These are phyloP conservation scores for Poicephalus meyeri DNA, from an alignment of 2,113 vertebrate species.

Conservation along the genomic window DNA sequence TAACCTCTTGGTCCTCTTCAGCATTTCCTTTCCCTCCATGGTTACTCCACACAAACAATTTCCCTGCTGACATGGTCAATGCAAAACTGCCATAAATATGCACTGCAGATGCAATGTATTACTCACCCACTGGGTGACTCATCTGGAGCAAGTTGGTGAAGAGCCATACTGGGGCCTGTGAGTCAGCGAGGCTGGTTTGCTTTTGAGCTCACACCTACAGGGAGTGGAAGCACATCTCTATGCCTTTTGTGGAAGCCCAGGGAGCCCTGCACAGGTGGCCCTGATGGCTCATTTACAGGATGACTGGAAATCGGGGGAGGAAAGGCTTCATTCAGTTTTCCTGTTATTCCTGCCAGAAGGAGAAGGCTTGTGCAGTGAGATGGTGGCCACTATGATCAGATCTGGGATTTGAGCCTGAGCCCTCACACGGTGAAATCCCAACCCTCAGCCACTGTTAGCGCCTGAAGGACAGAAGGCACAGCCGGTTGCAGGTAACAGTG, in stretches of 20 bases:
- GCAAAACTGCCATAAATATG: constrained; percentile 19
- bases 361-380: background rate
- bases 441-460: background rate
- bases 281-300: background rate
- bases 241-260: background rate
- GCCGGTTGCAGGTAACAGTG: background rate
- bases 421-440: background rate
- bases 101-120: constrained; percentile 38
- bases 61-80: constrained; percentile 18
- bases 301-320: background rate
- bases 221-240: background rate
- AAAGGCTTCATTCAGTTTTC: accelerated
- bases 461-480: background rate
- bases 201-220: constrained; percentile 19
- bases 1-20: background rate
- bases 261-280: background rate
- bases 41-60: constrained; percentile 58
- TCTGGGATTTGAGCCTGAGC: background rate
- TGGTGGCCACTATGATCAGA: background rate
- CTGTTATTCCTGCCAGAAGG: background rate
- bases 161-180: constrained; percentile 6
- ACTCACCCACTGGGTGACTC: constrained; percentile 50
- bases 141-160: background rate
- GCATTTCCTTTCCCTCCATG: constrained; percentile 47
- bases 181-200: constrained; percentile 30